Base-by-base conservation (phyloP, 2,888 invertebrate genomes). In the Eupeodes luniger region DNA sequence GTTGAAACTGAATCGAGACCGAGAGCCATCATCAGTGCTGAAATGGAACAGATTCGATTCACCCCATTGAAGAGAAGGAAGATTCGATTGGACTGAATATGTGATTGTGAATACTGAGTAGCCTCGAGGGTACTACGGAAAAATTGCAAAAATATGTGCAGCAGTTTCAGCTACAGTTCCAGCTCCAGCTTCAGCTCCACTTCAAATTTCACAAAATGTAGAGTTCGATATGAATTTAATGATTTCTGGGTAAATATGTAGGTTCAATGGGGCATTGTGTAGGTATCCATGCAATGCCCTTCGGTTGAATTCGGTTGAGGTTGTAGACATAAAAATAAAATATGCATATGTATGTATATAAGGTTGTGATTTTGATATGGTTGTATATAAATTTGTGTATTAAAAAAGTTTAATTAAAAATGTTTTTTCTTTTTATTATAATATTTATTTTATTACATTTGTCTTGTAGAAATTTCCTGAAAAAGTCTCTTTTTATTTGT, bases 1-100 rank as follows among this genome's bases (percentile, higher is more conserved):
- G 78, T 89, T 59, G 67, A 67, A 14, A 53, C 64, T 57, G 27
- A 27, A 27, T 27, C 27, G 27, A 57, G 74, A 47, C 55, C 64
- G 61, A 57, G 76, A 51, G 59, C 61, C 62, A 44, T 90, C 72
- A 83, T 90, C 44, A 89, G 89, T 12, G 89, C 90, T n/a, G 74
- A 57, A 70, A 90, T 90, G 81, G 91, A 91, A 66, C 85, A 88
- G 47, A 90, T 92, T 66, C 92, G 93, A 57, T 92, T 93, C 90
- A 93, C 93, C 40, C 93, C 93, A n/a, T 70, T 92, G 5, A 91
- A 92, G 80, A 90, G 93, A 76, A 91, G 93, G 87, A 91, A 90
- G 90, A 92, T 89, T 89, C 85, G 64, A 78, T 85, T 85, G 81
- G 55, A 78, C 16, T 84, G 75, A 85, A 81, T 64, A 61, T 49